A percentile compares a stretch with the other conserved stretches of the same genome.
Conservation (phyloP, 2,797 vertebrate genomes). For the Cuculus canorus region DNA sequence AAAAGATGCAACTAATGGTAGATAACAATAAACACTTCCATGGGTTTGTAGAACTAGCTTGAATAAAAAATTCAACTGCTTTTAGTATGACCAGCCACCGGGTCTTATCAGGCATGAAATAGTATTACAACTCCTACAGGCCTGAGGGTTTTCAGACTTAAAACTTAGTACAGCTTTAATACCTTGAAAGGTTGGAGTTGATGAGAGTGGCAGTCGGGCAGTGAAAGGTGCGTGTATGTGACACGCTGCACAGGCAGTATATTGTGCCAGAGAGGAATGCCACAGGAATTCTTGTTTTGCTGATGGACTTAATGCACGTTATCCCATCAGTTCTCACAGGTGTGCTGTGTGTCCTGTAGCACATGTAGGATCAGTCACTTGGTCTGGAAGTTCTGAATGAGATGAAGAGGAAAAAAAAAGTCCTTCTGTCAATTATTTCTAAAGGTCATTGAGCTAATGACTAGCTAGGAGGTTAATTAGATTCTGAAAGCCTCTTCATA, state of each 20-base stretch:
- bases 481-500: constrained; percentile 88
- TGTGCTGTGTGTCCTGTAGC: constrained; percentile 59
- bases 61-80: neutral
- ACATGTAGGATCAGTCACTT: constrained; percentile 71
- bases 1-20: neutral
- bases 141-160: neutral
- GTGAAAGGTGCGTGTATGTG: constrained; percentile 60
- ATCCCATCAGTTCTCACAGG: constrained; percentile 76
- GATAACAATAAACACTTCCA: neutral
- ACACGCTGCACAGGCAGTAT: constrained; percentile 49
- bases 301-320: constrained; percentile 79
- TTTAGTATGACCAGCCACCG: neutral
- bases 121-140: neutral
- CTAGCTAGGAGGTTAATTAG: constrained; percentile 96
- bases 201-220: neutral
- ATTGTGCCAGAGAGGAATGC: constrained; percentile 65
- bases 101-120: neutral
- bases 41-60: neutral
- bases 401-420: constrained; percentile 74
- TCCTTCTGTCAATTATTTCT: constrained; percentile 92
- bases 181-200: neutral
- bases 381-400: constrained; percentile 80
- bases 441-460: constrained; percentile 99
- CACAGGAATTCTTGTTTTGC: constrained; percentile 74
- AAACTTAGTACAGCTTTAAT: neutral